Base-by-base conservation (phyloP, 2,888 invertebrate species). In the Nebria salina region DNA sequence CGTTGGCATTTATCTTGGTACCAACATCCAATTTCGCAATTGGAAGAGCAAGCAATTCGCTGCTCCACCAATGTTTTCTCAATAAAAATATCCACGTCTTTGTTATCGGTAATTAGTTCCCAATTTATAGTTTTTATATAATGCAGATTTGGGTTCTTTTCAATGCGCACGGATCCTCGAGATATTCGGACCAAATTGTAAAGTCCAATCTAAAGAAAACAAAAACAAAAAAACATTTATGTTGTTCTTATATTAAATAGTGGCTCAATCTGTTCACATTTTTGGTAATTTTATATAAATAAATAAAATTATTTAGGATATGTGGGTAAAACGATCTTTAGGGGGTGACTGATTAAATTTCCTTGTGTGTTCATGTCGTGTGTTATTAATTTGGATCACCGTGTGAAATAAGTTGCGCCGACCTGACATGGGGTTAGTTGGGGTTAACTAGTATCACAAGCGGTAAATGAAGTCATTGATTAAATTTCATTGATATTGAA, bases 131-230 rank as follows among this genome's bases (percentile, higher is more conserved):
- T 93, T 79, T 94, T 90, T 0, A 94, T 90, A 86, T 93, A 95
- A 87, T 98, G 98, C 0, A 98, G 91, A 65, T 92, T 91, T 0
- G 93, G 92, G 86, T 95, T 95, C 82, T 92, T 93, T 86, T 94
- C 93, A 70, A 98, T 92, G 34, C 94, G 92, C 0, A 97, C 95
- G 4, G 94, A 94, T 0, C 98, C 98, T 80, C 94, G 91, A 83
- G 94, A 93, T 83, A 98, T 95, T 84, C 93, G 92, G 0, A 93
- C 89, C 72, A 97, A 90, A 64, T 92, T 93, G 77, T 89, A 90
- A 8, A 97, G 91, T 43, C 95, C 96, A 82, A 98, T 92, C 93
- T 95, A 89, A 25, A 86, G 90, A 83, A 78, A 84, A 73, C 6
- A 65, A 20, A 41, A 74, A 42, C n/a, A n/a, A 74, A 15, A 42